Conservation (phyloP, 1,140 invertebrate genomes). For the Schlechtendalia chinensis region DNA sequence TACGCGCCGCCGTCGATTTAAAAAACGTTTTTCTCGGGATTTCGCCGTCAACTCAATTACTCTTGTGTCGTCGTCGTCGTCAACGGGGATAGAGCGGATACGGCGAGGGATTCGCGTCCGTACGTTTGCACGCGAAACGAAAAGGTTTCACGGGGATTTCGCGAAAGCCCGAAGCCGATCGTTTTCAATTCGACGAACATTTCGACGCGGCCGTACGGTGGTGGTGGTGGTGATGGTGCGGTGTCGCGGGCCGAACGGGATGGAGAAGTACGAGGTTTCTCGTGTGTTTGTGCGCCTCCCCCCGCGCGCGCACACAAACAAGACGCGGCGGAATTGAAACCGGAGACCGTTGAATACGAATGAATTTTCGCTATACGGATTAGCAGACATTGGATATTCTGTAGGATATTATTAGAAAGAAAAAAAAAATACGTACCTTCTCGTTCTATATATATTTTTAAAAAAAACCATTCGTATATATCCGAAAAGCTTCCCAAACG, state of each 20-base stretch:
- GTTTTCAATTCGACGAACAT: conserved; percentile 20
- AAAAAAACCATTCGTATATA: neutral
- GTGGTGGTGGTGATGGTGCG: too few relatives aligned
- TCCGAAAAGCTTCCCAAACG: neutral
- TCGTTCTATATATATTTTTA: neutral
- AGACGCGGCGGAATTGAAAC: too few relatives aligned
- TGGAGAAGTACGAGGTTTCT: conserved; percentile 14
- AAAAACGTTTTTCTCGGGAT: conserved; percentile 20
- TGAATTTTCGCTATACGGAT: conserved; percentile 11
- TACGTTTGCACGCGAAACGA: conserved; percentile 13
- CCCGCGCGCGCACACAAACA: too few relatives aligned
- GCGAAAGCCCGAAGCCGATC: neutral
- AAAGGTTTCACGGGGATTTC: conserved; percentile 29
- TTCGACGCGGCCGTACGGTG: too few relatives aligned
- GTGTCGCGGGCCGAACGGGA: neutral
- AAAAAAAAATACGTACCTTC: too few relatives aligned
- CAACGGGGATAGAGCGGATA: neutral
- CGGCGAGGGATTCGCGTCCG: neutral
- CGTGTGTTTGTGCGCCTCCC: too few relatives aligned
- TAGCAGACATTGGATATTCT: conserved; percentile 17
- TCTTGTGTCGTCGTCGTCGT: conserved; percentile 7
- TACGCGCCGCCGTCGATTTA: conserved; percentile 12
- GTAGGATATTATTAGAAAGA: too few relatives aligned
- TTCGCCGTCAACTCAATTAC: conserved; percentile 48
- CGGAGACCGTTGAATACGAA: conserved; percentile 9